Conservation (phyloP, 2,113 vertebrate species). For the Colius striatus region DNA sequence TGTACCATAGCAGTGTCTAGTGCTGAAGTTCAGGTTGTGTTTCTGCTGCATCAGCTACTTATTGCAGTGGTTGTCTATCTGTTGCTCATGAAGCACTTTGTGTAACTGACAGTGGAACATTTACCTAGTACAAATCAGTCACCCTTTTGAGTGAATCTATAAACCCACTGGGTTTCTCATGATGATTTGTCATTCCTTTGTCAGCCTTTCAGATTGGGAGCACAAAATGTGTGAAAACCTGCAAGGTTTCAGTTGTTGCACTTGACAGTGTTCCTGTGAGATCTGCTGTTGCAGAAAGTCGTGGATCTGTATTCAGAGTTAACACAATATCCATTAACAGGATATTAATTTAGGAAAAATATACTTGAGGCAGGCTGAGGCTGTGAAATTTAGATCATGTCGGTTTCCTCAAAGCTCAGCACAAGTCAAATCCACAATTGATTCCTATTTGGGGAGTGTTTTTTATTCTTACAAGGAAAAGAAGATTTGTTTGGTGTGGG, state of each 20-base stretch:
- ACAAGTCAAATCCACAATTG: background rate
- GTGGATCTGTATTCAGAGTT: background rate
- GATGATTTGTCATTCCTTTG: background rate
- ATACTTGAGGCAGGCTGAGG: background rate
- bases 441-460: background rate
- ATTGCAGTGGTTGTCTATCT: background rate
- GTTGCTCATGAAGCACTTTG: background rate
- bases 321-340: background rate
- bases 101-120: background rate
- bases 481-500: background rate
- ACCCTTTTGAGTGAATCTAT: background rate
- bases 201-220: background rate
- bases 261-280: background rate
- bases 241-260: background rate
- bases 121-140: background rate
- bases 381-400: background rate
- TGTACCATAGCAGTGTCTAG: background rate
- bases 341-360: background rate
- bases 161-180: background rate
- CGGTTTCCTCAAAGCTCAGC: background rate
- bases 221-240: background rate
- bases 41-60: background rate
- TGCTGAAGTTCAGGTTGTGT: slow-evolving; percentile 27
- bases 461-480: background rate
- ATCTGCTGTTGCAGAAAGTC: background rate